A percentile compares a stretch with the other conserved stretches of the same genome.
These are phyloP conservation scores for Scaptomyza graminum DNA, from an alignment of 1,140 invertebrate genomes.

Conservation along the genomic window DNA sequence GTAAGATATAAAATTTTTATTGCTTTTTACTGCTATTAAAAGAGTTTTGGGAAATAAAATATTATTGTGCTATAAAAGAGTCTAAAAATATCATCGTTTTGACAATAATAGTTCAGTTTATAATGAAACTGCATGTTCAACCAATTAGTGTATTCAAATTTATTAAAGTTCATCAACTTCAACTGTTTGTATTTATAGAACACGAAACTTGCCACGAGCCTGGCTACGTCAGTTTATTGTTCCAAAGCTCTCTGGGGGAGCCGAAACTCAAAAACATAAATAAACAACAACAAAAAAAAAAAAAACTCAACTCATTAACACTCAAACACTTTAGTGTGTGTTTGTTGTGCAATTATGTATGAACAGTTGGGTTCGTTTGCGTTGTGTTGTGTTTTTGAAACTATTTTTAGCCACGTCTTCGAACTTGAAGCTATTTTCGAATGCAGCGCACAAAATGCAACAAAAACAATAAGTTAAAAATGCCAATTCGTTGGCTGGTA, in stretches of 20 bases:
- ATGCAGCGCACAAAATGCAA: constrained; percentile 41
- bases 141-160: constrained; percentile 41
- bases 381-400: constrained; percentile 17
- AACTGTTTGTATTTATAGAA: constrained; percentile 24
- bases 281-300: not conserved
- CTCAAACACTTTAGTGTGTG: constrained; percentile 7
- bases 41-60: no score
- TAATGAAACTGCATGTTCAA: constrained; percentile 25
- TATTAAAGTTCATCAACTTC: constrained; percentile 4
- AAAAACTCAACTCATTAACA: constrained; percentile 36
- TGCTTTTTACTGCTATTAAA: no score
- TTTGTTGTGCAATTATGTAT: constrained; percentile 22
- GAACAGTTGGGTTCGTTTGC: constrained; percentile 25
- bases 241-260: not conserved
- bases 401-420: constrained; percentile 41
- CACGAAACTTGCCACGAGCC: not conserved
- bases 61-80: no score
- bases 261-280: constrained; percentile 2
- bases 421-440: constrained; percentile 49
- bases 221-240: constrained; percentile 15
- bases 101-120: no score
- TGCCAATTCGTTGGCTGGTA: constrained; percentile 21
- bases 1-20: not conserved
- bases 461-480: constrained; percentile 10
- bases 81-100: no score